Evolutionary conservation across 1,140 invertebrate species (phyloP).

Genomic region (Amphibalanus amphitrite): DNA sequence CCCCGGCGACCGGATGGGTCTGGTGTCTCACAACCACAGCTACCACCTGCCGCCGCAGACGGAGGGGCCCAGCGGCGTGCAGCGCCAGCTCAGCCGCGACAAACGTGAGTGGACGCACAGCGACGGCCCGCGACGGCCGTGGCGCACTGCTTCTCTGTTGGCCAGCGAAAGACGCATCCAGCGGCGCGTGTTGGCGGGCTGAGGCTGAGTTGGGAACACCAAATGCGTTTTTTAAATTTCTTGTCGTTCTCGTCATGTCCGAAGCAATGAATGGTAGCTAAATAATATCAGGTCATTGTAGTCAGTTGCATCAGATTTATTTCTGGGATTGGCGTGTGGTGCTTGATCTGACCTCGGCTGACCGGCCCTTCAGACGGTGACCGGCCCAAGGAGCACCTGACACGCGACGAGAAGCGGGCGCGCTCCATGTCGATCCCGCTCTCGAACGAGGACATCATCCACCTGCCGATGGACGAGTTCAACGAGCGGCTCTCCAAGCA

Average conservation of each 20-base stretch:
- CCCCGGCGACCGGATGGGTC: slow-evolving; percentile 18
- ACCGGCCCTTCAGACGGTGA: not conserved
- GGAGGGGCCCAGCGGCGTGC: slow-evolving; percentile 47
- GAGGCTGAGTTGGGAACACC: too few relatives aligned
- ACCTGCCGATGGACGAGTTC: slow-evolving; percentile 93
- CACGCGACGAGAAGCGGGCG: slow-evolving; percentile 67
- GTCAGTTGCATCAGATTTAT: too few relatives aligned
- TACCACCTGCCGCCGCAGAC: slow-evolving; percentile 48
- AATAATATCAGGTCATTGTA: too few relatives aligned
- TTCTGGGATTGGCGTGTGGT: too few relatives aligned
- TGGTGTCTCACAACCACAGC: slow-evolving; percentile 61
- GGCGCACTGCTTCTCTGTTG: too few relatives aligned
- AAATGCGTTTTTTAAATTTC: too few relatives aligned
- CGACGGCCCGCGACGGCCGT: too few relatives aligned
- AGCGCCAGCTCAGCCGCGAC: slow-evolving; percentile 47
- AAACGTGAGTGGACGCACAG: slow-evolving; percentile 30
- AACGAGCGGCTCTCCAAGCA: slow-evolving; percentile 90
- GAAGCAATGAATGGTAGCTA: too few relatives aligned
- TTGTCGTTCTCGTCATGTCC: too few relatives aligned
- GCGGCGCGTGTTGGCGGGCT: too few relatives aligned
- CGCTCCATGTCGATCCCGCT: slow-evolving; percentile 63
- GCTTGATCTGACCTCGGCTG: not conserved
- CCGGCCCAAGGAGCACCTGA: slow-evolving; percentile 37
- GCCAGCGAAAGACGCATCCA: too few relatives aligned
- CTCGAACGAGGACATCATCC: slow-evolving; percentile 76